Evolutionary conservation across 2,113 vertebrate species (phyloP), one percentile per base, ranked within the genome.

Genomic region (Motacilla tschutschensis): DNA sequence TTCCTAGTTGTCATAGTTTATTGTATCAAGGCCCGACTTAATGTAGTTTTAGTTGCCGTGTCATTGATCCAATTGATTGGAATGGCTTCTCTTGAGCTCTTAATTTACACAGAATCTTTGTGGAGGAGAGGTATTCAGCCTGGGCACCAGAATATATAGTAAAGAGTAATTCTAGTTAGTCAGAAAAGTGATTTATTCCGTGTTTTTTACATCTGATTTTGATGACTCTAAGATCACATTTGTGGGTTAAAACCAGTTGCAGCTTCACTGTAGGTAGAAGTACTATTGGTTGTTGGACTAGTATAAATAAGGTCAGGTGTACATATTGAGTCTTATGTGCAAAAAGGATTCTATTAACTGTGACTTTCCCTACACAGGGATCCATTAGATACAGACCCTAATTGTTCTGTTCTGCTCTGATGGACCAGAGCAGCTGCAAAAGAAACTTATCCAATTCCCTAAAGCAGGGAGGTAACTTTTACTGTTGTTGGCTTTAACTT

Each of bases 31-130:
- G 14, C 14, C 41, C 55, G 66, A 80, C 47, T 75, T 89, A 91
- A 87, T 74, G 72, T 53, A 60, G 86, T 85, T 93, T 92, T 74
- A 85, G 73, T 73, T 91, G 67, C 12, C 35, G 28, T 79, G 43
- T 51, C 85, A 93, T 87, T 92, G 89, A 93, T 89, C 69, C 67
- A 83, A 85, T 85, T 93, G 82, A 87, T 74, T 85, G 58, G 62
- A 89, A 83, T 60, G 26, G n/a, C 58, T 92, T 82, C 60, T 88
- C 44, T 57, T 66, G 73, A 75, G 66, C 28, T 83, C 79, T 89
- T 85, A 87, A 69, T 65, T 63, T 79, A 76, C 25, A 46, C 25
- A 46, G 70, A 43, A 58, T 72, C 59, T 70, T 83, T 72, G 58
- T 69, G 36, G 50, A 85, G n/a, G 44, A 89, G 54, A 83, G 6